Base-by-base conservation (phyloP, 2,113 vertebrate species). In the Caracal caracal region DNA sequence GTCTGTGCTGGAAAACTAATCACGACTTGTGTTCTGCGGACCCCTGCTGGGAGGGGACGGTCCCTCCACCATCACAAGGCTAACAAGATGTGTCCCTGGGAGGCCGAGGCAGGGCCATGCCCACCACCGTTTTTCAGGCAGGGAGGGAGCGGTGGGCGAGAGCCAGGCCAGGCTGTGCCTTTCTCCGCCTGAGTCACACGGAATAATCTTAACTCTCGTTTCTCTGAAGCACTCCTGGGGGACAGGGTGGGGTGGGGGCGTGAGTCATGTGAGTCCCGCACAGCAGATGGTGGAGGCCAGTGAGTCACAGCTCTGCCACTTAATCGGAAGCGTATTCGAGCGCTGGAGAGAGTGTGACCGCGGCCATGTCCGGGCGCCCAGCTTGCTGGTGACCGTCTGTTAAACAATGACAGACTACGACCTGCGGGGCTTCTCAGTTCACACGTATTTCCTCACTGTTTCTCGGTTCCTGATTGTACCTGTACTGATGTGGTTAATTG, bases 181-280 rank as follows among this genome's bases (percentile, higher is more conserved):
- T 49, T 26, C 40, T 88, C 71, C 24, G 56, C 92, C 95, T 75
- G 88, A 94, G 47, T 94, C 97, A 93, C 71, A 20, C 0, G 88
- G 65, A 78, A 28, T 24, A 6, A 37, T 30, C 56, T 13, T 49
- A 35, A 66, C 37, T 56, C 88, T 63, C 16, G 26, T 43, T 85
- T 19, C 89, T 61, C 49, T 4, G 61, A 68, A 68, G 85, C 16
- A 3, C 24, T 61, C 66, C 61, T 40, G 26, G 61, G 86, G 73
- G 78, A 49, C 8, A 0, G 49, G 19, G 56, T 51, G 26, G 68
- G 68, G 84, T 19, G 40, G 71, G 71, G 71, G 30, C n/a, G 1
- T 94, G 93, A 96, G 59, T 93, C 96, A 37, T 2, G 47, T 37
- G 90, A 53, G 35, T 30, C 79, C 70, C n/a, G 28, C 13, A 35